Conservation (phyloP, 2,888 invertebrate genomes). For the Anaspis maculata region DNA sequence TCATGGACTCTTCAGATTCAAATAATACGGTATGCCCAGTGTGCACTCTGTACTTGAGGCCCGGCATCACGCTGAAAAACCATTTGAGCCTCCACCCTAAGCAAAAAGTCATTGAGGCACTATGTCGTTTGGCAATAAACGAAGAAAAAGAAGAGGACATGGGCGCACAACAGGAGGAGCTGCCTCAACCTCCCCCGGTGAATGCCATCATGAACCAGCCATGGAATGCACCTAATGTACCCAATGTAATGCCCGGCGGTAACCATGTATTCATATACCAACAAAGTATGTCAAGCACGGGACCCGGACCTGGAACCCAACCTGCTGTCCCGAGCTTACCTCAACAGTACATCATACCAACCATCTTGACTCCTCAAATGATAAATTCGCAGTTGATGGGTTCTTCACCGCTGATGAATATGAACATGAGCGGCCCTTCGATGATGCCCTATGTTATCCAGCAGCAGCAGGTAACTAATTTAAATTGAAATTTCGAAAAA, state of each 20-base stretch:
- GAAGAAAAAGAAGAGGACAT: constrained; percentile 19
- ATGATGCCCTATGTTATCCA: constrained; percentile 51
- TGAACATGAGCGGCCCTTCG: too few relatives aligned
- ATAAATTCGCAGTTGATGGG: too few relatives aligned
- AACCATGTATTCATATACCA: constrained; percentile 49
- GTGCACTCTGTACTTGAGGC: constrained; percentile 73
- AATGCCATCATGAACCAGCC: constrained; percentile 34
- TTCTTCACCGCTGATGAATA: too few relatives aligned
- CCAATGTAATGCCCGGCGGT: constrained; percentile 29
- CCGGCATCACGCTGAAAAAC: constrained; percentile 72
- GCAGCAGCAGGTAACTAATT: constrained; percentile 48
- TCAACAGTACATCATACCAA: constrained; percentile 47
- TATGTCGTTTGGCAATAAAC: constrained; percentile 38
- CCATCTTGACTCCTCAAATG: constrained; percentile 45
- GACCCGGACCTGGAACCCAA: constrained; percentile 30
- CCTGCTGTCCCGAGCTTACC: constrained; percentile 44
- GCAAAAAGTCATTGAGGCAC: constrained; percentile 78
- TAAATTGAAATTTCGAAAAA: too few relatives aligned
- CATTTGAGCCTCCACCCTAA: constrained; percentile 83
- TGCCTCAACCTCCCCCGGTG: constrained; percentile 5
- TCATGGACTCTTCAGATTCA: too few relatives aligned
- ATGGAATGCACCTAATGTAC: constrained; percentile 31
- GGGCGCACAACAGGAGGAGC: constrained; percentile 13
- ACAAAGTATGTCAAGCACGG: constrained; percentile 46
- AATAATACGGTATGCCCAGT: constrained; percentile 61